These are phyloP conservation scores for Spinus olivaceus DNA, from an alignment of 2,797 vertebrate genomes.

Conservation along the genomic window DNA sequence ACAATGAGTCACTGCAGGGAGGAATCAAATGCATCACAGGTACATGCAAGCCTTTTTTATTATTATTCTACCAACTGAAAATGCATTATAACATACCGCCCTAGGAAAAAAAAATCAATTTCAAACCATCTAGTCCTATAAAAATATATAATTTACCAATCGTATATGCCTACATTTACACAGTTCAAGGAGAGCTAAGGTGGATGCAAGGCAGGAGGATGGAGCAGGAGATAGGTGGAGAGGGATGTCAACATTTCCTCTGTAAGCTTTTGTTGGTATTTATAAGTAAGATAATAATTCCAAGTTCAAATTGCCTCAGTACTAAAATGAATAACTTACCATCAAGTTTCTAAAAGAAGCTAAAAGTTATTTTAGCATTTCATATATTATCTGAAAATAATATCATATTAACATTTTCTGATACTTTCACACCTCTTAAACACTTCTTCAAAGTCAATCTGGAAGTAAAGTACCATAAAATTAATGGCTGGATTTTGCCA, in stretches of 20 bases:
- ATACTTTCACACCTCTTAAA: not conserved
- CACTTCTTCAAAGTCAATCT: not conserved
- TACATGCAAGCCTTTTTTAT: constrained; percentile 58
- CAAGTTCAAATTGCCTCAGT: not conserved
- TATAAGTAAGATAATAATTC: constrained; percentile 13
- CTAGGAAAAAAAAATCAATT: constrained; percentile 16
- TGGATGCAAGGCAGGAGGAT: not conserved
- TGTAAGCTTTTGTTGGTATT: not conserved
- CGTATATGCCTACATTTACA: not conserved
- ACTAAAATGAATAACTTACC: not conserved
- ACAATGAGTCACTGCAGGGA: constrained; percentile 72
- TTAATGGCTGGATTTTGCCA: not conserved
- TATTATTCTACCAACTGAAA: constrained; percentile 58
- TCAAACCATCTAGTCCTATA: not conserved
- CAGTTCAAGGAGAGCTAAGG: not conserved
- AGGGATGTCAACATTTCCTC: not conserved
- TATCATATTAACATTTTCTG: not conserved
- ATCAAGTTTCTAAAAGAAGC: not conserved
- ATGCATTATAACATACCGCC: constrained; percentile 24
- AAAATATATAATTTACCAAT: constrained; percentile 1
- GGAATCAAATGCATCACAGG: constrained; percentile 70
- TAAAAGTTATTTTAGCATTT: not conserved
- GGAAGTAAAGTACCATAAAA: not conserved
- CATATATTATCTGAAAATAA: not conserved
- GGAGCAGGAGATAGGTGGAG: not conserved